phyloP scores from a whole-genome alignment of 2,113 vertebrate species.

The Toxotes jaculatrix region DNA sequence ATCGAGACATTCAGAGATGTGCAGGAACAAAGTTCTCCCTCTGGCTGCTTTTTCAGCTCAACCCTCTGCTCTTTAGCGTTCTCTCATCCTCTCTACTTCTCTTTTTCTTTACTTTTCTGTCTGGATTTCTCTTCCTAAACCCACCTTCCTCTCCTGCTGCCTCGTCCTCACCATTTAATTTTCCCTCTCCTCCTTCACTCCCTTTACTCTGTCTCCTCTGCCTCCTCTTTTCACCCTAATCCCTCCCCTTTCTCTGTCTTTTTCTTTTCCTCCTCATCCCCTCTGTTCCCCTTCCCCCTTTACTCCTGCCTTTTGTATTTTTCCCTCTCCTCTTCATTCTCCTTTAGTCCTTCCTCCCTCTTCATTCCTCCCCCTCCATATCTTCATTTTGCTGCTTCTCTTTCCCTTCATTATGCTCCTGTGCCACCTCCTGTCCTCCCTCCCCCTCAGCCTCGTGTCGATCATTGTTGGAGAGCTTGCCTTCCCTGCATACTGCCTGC shows the following conservation, averaged over 20 bases:
- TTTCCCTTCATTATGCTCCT: conserved; percentile 32
- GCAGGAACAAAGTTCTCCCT: conserved; percentile 24
- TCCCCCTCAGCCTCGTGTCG: conserved; percentile 6
- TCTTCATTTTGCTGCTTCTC: conserved; percentile 25
- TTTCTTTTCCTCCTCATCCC: not conserved
- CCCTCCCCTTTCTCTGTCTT: not conserved
- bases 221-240: conserved; percentile 15
- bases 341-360: conserved; percentile 18
- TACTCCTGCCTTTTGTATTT: conserved; percentile 19
- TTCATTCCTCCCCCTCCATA: conserved; percentile 14
- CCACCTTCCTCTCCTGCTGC: not conserved
- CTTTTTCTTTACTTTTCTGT: not conserved
- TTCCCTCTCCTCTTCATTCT: conserved; percentile 27
- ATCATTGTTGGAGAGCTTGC: conserved; percentile 28
- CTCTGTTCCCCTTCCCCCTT: conserved; percentile 1
- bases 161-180: conserved; percentile 5
- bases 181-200: conserved; percentile 4
- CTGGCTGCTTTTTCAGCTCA: conserved; percentile 2
- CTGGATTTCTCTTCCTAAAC: not conserved
- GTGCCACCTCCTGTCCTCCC: conserved; percentile 16
- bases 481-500: conserved; percentile 34
- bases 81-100: not conserved
- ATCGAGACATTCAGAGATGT: not conserved
- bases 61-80: not conserved
- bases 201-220: conserved; percentile 1